These are phyloP conservation scores for Drosophila sechellia DNA, from an alignment of 1,140 invertebrate genomes.

Conservation along the genomic window DNA sequence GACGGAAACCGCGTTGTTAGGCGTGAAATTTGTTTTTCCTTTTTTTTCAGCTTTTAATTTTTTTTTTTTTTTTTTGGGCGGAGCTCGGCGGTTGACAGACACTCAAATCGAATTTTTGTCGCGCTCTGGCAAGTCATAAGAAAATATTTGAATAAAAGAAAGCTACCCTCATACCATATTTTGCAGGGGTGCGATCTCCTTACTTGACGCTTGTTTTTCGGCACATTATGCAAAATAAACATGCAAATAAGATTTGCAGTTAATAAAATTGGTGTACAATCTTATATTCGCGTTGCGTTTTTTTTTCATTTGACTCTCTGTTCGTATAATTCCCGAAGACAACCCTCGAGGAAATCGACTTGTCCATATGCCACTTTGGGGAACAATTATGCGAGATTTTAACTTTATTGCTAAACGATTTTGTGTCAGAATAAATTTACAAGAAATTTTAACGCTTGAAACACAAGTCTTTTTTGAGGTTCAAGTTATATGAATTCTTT, in stretches of 20 bases:
- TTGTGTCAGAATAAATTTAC: constrained; percentile 18
- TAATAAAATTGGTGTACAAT: constrained; percentile 80
- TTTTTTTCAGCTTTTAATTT: constrained; percentile 60
- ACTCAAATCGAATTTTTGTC: constrained; percentile 79
- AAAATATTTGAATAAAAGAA: constrained; percentile 80
- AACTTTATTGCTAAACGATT: constrained; percentile 78
- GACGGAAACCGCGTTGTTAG: constrained; percentile 74
- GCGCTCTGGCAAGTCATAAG: constrained; percentile 65
- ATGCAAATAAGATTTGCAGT: constrained; percentile 84
- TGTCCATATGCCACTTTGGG: constrained; percentile 76
- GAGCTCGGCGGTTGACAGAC: constrained; percentile 54
- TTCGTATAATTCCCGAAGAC: constrained; percentile 23
- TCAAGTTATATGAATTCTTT: too few relatives aligned
- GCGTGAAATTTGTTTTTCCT: constrained; percentile 83
- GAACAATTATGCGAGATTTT: constrained; percentile 78
- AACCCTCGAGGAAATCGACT: constrained; percentile 27
- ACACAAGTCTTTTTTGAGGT: neutral
- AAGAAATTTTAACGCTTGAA: neutral
- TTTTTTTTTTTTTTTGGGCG: constrained; percentile 16
- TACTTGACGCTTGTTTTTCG: constrained; percentile 63
- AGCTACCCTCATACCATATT: constrained; percentile 40
- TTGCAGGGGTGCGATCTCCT: constrained; percentile 14
- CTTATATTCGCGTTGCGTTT: constrained; percentile 48
- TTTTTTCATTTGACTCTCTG: constrained; percentile 1
- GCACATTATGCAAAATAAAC: constrained; percentile 83